Evolutionary conservation across 2,113 vertebrate genomes (phyloP), one percentile per base, ranked within the genome.

Genomic region (Meles meles): DNA sequence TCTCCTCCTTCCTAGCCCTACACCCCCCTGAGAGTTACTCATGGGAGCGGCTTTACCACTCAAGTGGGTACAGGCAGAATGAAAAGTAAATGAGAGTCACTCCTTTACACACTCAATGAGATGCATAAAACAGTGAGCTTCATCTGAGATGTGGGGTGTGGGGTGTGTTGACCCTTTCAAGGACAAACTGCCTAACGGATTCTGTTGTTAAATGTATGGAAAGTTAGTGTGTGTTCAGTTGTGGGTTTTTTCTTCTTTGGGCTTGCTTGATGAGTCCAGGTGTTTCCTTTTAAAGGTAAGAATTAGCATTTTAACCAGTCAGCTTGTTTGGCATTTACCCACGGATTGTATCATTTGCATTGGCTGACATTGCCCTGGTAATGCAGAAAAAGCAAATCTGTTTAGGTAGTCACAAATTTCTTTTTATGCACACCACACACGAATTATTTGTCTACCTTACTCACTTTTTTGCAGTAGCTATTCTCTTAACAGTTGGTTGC

Each of bases 271-370:
- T 95, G 89, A 71, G 87, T 88, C 88, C 74, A 65, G 49, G 80
- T 93, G 5, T 81, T 94, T 90, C 63, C 47, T 97, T 98, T 95
- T 94, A 97, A 98, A 98, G 96, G 97, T 94, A 97, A 97, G 83
- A 94, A 97, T 98, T 98, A 98, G 80, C 94, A 98, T 98, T 98
- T 98, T 95, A 97, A 93, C 85, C 74, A 97, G 90, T 98, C 97
- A 98, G 97, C 88, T 97, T 90, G 77, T 97, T 98, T 95, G 79
- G 65, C 39, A 94, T 98, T 93, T 88, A 0, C 69, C 92, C 96
- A 76, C 96, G 69, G 90, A 88, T 97, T 97, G 95, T 95, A 21
- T 94, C 57, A 0, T 88, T 85, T 90, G 34, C 27, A 92, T 20
- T 92, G 42, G 27, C 79, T 96, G 83, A 88, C 59, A 90, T 47